These are phyloP conservation scores for Agonopterix subpropinquella DNA, from an alignment of 2,888 invertebrate species.

Conservation along the genomic window DNA sequence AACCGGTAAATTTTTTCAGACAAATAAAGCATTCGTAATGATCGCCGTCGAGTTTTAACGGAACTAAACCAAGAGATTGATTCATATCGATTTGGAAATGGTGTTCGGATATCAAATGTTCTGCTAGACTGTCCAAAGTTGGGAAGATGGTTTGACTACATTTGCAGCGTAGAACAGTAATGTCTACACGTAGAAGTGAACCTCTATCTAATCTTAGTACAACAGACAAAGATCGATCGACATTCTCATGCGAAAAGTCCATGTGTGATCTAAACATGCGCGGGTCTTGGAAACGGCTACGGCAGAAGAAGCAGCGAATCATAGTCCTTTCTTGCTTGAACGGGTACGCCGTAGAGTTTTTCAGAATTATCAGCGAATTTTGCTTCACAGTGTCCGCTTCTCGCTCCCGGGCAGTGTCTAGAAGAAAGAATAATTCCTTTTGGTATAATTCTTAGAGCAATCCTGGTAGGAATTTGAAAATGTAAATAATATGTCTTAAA, in stretches of 20 bases:
- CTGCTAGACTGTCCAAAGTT: slow-evolving; percentile 8
- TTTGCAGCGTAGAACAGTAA: slow-evolving; percentile 13
- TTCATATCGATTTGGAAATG: slow-evolving; percentile 8
- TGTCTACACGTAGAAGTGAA: slow-evolving; percentile 10
- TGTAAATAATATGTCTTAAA: too few species aligned
- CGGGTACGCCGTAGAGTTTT: slow-evolving; percentile 22
- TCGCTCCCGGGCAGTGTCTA: slow-evolving; percentile 2
- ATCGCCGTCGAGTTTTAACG: slow-evolving; percentile 11
- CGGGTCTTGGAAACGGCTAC: slow-evolving; percentile 37
- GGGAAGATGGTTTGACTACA: slow-evolving; percentile 7
- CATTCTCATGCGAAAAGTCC: slow-evolving; percentile 30
- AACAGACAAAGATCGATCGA: slow-evolving; percentile 31
- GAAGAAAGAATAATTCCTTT: slow-evolving; percentile 1
- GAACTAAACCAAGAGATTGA: slow-evolving; percentile 10
- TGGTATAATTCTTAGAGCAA: neutral
- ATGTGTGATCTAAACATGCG: slow-evolving; percentile 41
- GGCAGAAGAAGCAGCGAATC: slow-evolving; percentile 47
- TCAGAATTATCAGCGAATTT: slow-evolving; percentile 15
- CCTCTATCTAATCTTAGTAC: too few species aligned
- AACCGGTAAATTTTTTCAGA: slow-evolving; percentile 8
- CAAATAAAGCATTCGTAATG: slow-evolving; percentile 14
- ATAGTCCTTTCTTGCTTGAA: slow-evolving; percentile 14
- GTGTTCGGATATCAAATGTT: slow-evolving; percentile 15
- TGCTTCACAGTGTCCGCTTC: slow-evolving; percentile 7
- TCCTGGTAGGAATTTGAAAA: too few species aligned